Percentiles rank a stretch among this genome's conserved stretches.
These are phyloP conservation scores for Mustela nigripes DNA, from an alignment of 2,113 vertebrate species.

Conservation along the genomic window DNA sequence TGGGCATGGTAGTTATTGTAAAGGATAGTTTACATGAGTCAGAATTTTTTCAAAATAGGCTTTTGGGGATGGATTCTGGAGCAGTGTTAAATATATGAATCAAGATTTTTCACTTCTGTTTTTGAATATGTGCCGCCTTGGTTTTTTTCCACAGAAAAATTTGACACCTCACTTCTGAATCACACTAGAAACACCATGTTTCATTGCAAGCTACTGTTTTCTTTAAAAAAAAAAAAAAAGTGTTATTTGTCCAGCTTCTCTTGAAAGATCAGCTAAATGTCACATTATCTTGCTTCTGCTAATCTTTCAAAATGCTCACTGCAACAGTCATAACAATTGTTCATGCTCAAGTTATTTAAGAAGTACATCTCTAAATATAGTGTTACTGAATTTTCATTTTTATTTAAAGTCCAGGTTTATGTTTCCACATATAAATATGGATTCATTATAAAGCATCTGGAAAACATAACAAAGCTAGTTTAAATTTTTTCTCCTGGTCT, in stretches of 20 bases:
- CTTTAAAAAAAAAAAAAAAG: not conserved
- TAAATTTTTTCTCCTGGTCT: not conserved
- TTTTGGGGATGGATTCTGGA: not conserved
- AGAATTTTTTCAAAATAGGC: not conserved
- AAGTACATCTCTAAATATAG: not conserved
- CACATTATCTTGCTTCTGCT: slow-evolving; percentile 56
- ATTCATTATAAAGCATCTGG: not conserved
- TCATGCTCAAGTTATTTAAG: slow-evolving; percentile 42
- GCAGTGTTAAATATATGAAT: slow-evolving; percentile 43
- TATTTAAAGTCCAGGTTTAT: not conserved
- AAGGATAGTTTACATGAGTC: not conserved
- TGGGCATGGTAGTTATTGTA: not conserved
- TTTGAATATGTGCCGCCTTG: slow-evolving; percentile 52
- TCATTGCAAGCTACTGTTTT: slow-evolving; percentile 34
- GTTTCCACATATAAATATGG: not conserved
- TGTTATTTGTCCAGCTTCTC: slow-evolving; percentile 51
- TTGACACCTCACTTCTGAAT: slow-evolving; percentile 50
- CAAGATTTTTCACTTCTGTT: not conserved
- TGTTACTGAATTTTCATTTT: slow-evolving; percentile 28
- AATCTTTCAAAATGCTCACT: slow-evolving; percentile 37
- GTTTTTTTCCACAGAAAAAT: slow-evolving; percentile 51
- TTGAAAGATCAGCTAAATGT: slow-evolving; percentile 72
- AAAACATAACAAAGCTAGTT: not conserved
- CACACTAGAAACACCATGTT: slow-evolving; percentile 51
- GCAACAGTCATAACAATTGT: not conserved